Percentiles rank a stretch among this genome's conserved stretches.
Conservation (phyloP, 2,113 vertebrate species). For the Guaruba guarouba region DNA sequence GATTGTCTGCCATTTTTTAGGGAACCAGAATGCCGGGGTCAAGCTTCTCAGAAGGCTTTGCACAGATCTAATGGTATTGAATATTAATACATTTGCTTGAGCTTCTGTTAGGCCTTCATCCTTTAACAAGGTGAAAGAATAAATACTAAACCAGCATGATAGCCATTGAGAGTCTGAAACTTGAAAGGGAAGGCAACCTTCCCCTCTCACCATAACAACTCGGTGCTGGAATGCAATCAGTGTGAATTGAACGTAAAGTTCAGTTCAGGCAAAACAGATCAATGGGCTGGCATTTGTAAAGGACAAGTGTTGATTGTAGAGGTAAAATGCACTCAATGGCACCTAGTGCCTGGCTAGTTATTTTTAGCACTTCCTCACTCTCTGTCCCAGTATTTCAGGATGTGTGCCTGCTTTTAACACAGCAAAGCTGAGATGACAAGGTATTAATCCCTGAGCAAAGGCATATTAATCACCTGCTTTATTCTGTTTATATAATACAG, state of each 20-base stretch:
- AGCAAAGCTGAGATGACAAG: neutral
- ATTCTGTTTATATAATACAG: conserved; percentile 18
- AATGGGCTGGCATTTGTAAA: conserved; percentile 30
- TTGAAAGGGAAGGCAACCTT: neutral
- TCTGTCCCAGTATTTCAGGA: neutral
- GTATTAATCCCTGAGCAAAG: conserved; percentile 32
- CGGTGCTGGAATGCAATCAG: neutral
- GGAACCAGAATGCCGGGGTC: neutral
- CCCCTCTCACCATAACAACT: neutral
- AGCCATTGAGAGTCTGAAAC: neutral
- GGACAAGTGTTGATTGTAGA: neutral
- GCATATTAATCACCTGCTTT: conserved; percentile 19
- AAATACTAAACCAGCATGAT: neutral
- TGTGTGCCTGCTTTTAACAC: neutral
- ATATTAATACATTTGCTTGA: neutral
- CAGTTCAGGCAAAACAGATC: neutral
- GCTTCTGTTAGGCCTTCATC: neutral
- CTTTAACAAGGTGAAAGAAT: neutral
- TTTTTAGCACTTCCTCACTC: conserved; percentile 20
- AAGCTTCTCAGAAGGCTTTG: neutral
- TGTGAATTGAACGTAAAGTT: neutral
- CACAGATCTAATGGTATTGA: neutral
- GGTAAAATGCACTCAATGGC: neutral
- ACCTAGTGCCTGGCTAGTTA: neutral
- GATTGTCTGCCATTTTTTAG: neutral